Base-by-base conservation (phyloP, 2,797 vertebrate genomes). In the Pangasius mekongensis region DNA sequence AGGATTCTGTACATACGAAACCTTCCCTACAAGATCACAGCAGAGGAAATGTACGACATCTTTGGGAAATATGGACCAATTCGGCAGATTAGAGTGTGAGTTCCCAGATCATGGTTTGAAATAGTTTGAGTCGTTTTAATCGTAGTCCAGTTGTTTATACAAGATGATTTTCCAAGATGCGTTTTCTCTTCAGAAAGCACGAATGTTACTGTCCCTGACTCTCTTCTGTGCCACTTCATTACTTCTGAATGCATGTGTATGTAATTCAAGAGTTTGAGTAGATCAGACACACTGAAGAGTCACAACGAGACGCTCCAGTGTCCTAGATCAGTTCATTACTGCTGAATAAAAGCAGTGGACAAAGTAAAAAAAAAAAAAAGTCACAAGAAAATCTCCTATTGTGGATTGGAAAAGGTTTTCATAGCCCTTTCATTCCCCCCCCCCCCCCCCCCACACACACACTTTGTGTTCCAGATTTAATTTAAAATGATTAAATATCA, bases 61-160 rank as follows among this genome's bases (percentile, higher is more conserved):
- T 99, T 99, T 93, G 98, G 99, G 52, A 99, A 99, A 92, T 99
- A 99, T 0, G 98, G 99, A 84, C 98, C 98, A 54, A 99, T 99
- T 92, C 97, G 98, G 27, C 99, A 99, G 91, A 99, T 99, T 94
- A 96, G 98, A 95, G 98, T 99, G 99, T 99, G 92, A 98, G 98
- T 97, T 52, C 86, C 71, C 20, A 10, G 6, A 27, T 62, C 0
- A 39, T 64, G 8, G 4, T 39, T n/a, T 77, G 4, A 54, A 36
- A 13, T 69, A 6, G 30, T 67, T 14, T 5, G 11, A 33, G 1
- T 33, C 14, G 60, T 62, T 62, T 62, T 24, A 60, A 24, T 60
- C 58, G 22, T 24, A 2, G 2, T 60, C 22, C 52, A 60, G 4
- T 66, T 66, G 62, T 30, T 30, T 66, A 4, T 30, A 14, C 27